A percentile compares a stretch with the other conserved stretches of the same genome.
phyloP scores from a whole-genome alignment of 2,888 invertebrate species.

The Agrochola circellaris region DNA sequence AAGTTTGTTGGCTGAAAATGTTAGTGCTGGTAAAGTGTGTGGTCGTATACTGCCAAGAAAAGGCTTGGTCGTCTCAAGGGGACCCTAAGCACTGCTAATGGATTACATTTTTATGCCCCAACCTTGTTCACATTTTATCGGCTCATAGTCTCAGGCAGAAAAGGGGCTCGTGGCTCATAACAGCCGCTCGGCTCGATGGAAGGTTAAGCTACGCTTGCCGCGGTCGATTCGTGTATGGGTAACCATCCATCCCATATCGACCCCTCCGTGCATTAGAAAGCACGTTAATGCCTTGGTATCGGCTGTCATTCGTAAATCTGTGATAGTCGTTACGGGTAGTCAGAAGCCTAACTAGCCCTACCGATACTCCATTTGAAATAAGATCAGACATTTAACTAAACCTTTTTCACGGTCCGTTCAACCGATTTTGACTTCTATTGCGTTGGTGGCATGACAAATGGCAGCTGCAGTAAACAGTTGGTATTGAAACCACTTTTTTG shows the following conservation, averaged over 20 bases:
- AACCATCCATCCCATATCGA: neutral
- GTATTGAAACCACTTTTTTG: no score
- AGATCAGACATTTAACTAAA: no score
- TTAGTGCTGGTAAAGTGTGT: slow-evolving; percentile 33
- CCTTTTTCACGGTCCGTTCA: no score
- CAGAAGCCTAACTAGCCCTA: neutral
- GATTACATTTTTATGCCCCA: slow-evolving; percentile 50
- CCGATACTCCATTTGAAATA: no score
- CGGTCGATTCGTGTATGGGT: neutral
- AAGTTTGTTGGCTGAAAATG: slow-evolving; percentile 42
- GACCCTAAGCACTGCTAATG: slow-evolving; percentile 40
- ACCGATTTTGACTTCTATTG: no score
- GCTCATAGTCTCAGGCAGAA: neutral
- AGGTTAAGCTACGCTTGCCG: neutral
- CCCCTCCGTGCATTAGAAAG: neutral
- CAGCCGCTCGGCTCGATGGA: neutral
- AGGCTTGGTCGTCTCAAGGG: slow-evolving; percentile 10
- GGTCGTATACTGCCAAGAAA: slow-evolving; percentile 16
- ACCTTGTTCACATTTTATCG: slow-evolving; percentile 25
- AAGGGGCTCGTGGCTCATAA: neutral
- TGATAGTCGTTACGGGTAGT: neutral
- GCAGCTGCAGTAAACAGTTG: no score
- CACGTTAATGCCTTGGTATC: neutral
- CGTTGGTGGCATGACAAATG: no score
- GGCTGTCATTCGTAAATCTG: neutral